Conservation (phyloP, 2,888 invertebrate species). For the Diarsia dahlii region DNA sequence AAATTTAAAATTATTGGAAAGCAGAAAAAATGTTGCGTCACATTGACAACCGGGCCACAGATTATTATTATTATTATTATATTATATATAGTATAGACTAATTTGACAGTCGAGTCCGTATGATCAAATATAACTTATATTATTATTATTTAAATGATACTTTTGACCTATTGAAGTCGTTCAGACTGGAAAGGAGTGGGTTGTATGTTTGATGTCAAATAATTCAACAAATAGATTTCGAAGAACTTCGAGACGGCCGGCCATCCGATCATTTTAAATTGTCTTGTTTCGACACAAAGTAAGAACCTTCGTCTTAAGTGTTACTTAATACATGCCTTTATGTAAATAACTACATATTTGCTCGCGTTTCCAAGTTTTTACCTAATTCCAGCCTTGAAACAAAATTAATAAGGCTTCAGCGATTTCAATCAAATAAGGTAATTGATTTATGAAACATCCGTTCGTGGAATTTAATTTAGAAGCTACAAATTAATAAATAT, state of each 20-base stretch:
- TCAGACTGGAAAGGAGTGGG: not conserved
- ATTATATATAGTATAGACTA: too few species aligned
- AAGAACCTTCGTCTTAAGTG: not conserved
- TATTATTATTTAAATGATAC: not conserved
- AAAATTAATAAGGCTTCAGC: not conserved
- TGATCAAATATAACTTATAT: not conserved
- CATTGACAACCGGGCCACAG: too few species aligned
- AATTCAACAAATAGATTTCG: not conserved
- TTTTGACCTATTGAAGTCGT: not conserved
- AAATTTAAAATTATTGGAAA: too few species aligned
- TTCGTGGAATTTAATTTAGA: slow-evolving; percentile 2
- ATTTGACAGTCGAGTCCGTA: not conserved
- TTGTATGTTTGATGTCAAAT: not conserved
- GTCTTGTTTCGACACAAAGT: not conserved
- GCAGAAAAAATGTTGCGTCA: too few species aligned
- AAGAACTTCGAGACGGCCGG: not conserved
- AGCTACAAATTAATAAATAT: not conserved
- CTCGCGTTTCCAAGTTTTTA: not conserved
- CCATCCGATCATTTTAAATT: not conserved
- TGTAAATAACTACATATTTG: not conserved
- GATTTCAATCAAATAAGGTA: not conserved
- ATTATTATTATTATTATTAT: too few species aligned
- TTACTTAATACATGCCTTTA: not conserved
- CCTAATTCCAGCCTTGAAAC: not conserved
- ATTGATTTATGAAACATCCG: slow-evolving; percentile 8